Evolutionary conservation across 2,888 invertebrate genomes (phyloP).

Genomic region (Drosophila paucipuncta): DNA sequence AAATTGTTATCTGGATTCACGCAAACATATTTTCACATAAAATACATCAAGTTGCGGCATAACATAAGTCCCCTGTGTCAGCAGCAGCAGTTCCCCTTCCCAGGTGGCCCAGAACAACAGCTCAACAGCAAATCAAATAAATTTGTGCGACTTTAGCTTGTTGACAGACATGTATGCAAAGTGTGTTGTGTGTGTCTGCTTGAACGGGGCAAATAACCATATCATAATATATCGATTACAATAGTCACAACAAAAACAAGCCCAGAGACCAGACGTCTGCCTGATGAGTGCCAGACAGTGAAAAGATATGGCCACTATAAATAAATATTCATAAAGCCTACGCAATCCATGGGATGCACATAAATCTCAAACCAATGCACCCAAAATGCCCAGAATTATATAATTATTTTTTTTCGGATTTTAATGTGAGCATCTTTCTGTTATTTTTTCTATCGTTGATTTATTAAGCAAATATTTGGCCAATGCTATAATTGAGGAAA

Average conservation of each 20-base stretch:
- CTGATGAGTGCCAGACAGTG: conserved; percentile 1
- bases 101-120: conserved; percentile 25
- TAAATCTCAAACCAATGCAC: conserved; percentile 54
- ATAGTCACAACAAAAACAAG: conserved; percentile 44
- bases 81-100: conserved; percentile 7
- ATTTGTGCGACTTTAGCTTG: conserved; percentile 21
- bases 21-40: conserved; percentile 50
- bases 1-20: conserved; percentile 59
- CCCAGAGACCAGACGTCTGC: conserved; percentile 11
- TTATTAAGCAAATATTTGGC: conserved; percentile 72
- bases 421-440: conserved; percentile 11
- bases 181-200: background rate
- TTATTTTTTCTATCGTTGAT: conserved; percentile 42
- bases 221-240: conserved; percentile 60
- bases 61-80: conserved; percentile 55
- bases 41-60: conserved; percentile 62
- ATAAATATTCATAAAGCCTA: conserved; percentile 70
- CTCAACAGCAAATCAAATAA: conserved; percentile 64
- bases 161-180: conserved; percentile 21
- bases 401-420: conserved; percentile 14
- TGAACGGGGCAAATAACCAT: conserved; percentile 35
- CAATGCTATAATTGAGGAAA: conserved; percentile 63
- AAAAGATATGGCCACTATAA: conserved; percentile 54
- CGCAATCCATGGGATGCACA: conserved; percentile 25
- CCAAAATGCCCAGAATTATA: conserved; percentile 20